These are phyloP conservation scores for Zaprionus inermis DNA, from an alignment of 1,140 invertebrate genomes.

Conservation along the genomic window DNA sequence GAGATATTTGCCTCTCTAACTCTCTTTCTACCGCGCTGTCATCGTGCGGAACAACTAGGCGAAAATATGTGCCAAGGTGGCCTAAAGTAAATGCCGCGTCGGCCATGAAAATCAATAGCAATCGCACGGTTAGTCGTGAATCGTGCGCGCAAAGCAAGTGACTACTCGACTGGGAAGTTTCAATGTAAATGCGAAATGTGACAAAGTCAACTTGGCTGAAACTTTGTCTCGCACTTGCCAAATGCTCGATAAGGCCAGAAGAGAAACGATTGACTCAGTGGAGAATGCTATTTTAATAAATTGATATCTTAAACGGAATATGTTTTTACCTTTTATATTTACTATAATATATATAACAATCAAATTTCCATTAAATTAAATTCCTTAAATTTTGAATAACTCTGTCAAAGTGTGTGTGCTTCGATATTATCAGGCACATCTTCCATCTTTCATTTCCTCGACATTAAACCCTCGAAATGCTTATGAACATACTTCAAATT, in stretches of 20 bases:
- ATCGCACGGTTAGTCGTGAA: constrained; percentile 27
- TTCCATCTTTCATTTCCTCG: constrained; percentile 36
- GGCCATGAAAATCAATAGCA: constrained; percentile 59
- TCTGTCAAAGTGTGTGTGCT: background rate
- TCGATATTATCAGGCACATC: background rate
- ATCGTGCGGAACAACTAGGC: constrained; percentile 38
- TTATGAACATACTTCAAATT: constrained; percentile 49
- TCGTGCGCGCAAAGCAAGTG: constrained; percentile 16
- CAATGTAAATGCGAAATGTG: constrained; percentile 46
- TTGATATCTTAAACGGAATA: too few species aligned
- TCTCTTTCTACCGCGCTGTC: constrained; percentile 10
- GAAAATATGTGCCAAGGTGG: constrained; percentile 63
- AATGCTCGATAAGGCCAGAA: background rate
- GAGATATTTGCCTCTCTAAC: background rate
- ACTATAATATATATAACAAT: too few species aligned
- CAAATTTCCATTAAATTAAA: background rate
- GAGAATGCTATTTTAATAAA: background rate
- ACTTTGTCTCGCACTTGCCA: constrained; percentile 9
- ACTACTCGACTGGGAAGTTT: constrained; percentile 21
- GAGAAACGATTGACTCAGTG: background rate
- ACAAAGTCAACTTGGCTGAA: constrained; percentile 30
- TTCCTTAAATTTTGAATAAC: background rate
- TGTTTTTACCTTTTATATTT: too few species aligned
- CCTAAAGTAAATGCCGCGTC: constrained; percentile 38
- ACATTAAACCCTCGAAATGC: constrained; percentile 42